Base-by-base conservation (phyloP, 2,888 invertebrate species). In the Ormyrus thymus region DNA sequence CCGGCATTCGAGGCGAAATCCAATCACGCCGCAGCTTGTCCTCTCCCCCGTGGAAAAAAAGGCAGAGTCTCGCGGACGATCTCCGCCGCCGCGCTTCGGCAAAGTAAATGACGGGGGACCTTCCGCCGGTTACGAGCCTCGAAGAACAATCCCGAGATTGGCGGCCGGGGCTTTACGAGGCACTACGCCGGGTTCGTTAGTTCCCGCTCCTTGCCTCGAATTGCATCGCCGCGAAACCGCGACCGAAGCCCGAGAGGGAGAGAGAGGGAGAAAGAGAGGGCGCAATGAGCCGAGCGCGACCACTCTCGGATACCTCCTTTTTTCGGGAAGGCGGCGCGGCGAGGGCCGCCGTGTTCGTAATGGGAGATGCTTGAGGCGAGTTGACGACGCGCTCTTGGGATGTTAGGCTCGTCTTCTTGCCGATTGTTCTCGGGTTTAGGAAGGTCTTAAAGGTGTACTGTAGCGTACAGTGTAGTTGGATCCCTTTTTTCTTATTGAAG, bases 141-240 rank as follows among this genome's bases (percentile, higher is more conserved):
- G n/a, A 75, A n/a, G 70, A 77, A 71, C 78, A 71, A 78, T 80
- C 70, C 66, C 78, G 70, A 81, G 81, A 81, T 80, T 80, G 80
- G 73, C 62, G 78, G 13, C 29, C 15, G 65, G 50, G 58, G 71
- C 71, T 77, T 77, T 78, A 78, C 78, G 78, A 78, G 73, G 65
- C 70, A 74, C 70, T 70, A 65, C 53, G 61, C 73, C 76, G 13
- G 72, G 78, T 81, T 81, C 78, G 78, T 81, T 81, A 81, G 78
- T 29, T 29, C 29, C 64, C 51, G 65, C 46, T 65, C 51, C n/a
- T 29, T 7, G 13, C n/a, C 13, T 58, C 58, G 58, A 58, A 58
- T 58, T 58, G 58, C 58, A 58, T 29, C 29, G 29, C 29, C 9
- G 10, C 7, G 51, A 51, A 51, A 10, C 51, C 51, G 7, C 51